Evolutionary conservation across 2,113 vertebrate species (phyloP).

Genomic region (Nothocercus nigrocapillus): DNA sequence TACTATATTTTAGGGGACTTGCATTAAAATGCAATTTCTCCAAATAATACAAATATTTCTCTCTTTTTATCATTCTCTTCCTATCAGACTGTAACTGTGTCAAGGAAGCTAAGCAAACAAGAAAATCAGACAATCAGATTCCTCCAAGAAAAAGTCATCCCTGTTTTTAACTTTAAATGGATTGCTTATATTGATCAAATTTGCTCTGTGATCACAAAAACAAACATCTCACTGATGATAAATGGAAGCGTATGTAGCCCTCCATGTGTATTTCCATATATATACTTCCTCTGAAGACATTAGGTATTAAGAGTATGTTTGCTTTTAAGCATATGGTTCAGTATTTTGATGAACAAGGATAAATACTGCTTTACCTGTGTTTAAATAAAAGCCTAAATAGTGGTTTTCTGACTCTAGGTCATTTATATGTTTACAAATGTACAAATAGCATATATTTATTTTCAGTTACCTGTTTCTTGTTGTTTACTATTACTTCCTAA

Average conservation of each 20-base stretch:
- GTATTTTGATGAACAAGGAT: constrained; percentile 4
- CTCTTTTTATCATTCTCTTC: constrained; percentile 20
- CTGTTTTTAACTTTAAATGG: not conserved
- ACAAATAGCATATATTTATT: not conserved
- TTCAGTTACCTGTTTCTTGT: not conserved
- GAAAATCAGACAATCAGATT: constrained; percentile 8
- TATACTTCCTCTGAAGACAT: not conserved
- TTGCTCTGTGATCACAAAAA: not conserved
- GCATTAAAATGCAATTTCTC: constrained; percentile 52
- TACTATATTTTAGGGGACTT: constrained; percentile 43
- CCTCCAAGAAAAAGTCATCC: not conserved
- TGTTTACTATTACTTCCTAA: constrained; percentile 3
- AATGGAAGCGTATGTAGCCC: not conserved
- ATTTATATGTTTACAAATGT: not conserved
- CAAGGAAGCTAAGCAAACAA: constrained; percentile 37
- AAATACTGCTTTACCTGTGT: not conserved
- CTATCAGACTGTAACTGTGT: constrained; percentile 33
- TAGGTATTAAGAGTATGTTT: not conserved
- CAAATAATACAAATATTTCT: constrained; percentile 29
- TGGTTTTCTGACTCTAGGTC: not conserved
- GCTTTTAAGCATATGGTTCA: not conserved
- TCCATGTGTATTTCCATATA: not conserved
- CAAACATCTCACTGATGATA: not conserved
- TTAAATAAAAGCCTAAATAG: not conserved
- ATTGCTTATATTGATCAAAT: not conserved